These are phyloP conservation scores for Corythoichthys haematopterus DNA, from an alignment of 2,113 vertebrate species.

Conservation along the genomic window DNA sequence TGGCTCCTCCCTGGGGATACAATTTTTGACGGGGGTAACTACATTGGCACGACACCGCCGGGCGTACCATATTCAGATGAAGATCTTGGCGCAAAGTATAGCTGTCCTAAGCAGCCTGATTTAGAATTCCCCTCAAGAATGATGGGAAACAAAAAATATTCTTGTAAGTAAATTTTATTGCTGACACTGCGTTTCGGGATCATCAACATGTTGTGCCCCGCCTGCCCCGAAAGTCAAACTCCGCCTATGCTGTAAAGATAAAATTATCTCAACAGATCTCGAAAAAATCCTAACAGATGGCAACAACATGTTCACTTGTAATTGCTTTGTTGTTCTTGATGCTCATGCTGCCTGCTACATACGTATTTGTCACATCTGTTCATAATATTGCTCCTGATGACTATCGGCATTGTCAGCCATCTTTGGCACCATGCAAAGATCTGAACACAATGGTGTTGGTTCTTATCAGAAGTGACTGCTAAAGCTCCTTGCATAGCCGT, in stretches of 20 bases:
- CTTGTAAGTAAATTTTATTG: no score
- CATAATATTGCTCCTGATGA: conserved; percentile 52
- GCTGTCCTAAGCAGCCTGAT: no score
- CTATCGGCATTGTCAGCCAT: conserved; percentile 30
- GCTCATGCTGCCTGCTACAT: conserved; percentile 32
- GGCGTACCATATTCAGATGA: no score
- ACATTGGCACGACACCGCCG: no score
- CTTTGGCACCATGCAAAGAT: conserved; percentile 34
- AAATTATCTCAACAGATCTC: conserved; percentile 7
- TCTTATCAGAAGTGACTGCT: conserved; percentile 43
- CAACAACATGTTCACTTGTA: conserved; percentile 30
- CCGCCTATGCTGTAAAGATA: neutral
- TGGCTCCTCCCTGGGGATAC: no score
- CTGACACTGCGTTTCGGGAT: no score
- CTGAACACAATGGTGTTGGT: conserved; percentile 28
- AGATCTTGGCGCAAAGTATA: no score
- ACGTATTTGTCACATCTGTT: conserved; percentile 25
- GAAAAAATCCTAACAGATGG: conserved; percentile 48
- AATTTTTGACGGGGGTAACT: no score
- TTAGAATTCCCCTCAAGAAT: no score
- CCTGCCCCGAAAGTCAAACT: no score
- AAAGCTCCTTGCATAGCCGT: conserved; percentile 57
- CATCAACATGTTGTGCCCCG: no score
- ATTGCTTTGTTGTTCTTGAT: conserved; percentile 29
- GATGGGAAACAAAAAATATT: no score